Evolutionary conservation across 2,113 vertebrate genomes (phyloP), one percentile per base, ranked within the genome.

Genomic region (Alouatta palliata): DNA sequence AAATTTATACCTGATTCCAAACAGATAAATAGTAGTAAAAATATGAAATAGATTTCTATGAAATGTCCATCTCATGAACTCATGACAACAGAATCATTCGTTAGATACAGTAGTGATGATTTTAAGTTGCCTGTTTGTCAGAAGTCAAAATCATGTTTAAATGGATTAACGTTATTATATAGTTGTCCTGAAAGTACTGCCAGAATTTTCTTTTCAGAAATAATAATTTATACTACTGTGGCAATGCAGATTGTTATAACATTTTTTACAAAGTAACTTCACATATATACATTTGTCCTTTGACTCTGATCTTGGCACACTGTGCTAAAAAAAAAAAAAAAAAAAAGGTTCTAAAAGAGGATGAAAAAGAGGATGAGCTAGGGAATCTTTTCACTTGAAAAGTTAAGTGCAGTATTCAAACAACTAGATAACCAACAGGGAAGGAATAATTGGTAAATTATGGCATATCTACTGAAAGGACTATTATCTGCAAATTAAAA

Each of bases 61-160:
- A 68, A 83, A 89, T 83, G 37, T 58, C 61, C 27, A n/a, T 73
- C 21, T 95, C 73, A 79, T 70, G 45, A 43, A 80, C 75, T 82
- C 54, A 20, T 83, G 40, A 84, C 20, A 27, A 80, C 10, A 91
- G 25, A 70, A 23, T 80, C 56, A 64, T 76, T 79, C 23, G 35
- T 80, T 79, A 81, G 82, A 56, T 8, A 75, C 11, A 58, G 19
- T n/a, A 75, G 11, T 17, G 82, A 43, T 37, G 14, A 14, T 96
- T 90, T 87, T 66, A 87, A 54, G 80, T 83, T 95, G 52, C 20
- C 52, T 68, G n/a, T 81, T 93, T 82, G n/a, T 91, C n/a, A 91
- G 40, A 93, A 94, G 37, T 37, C 6, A 73, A 87, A 80, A 90
- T 87, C 64, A 54, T 70, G 68, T 88, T 96, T 58, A 94, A 87